Percentiles rank a stretch among this genome's conserved stretches.
Conservation (phyloP, 1,140 invertebrate genomes). For the Armadillidium nasatum region DNA sequence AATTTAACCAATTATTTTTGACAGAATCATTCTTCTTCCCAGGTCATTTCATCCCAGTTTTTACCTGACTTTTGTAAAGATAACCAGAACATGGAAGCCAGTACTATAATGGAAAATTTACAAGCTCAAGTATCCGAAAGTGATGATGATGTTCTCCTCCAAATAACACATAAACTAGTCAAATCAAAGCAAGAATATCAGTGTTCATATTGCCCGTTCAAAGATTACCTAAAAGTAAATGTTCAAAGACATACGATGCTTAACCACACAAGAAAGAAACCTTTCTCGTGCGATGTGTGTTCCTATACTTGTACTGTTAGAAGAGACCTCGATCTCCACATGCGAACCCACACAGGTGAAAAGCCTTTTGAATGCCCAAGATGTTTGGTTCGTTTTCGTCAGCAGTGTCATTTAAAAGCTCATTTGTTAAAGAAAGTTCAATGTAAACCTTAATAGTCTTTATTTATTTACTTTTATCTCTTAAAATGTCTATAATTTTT, state of each 20-base stretch:
- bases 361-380: slow-evolving; percentile 24
- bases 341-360: slow-evolving; percentile 27
- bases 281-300: slow-evolving; percentile 18
- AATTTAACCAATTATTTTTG: too few species aligned
- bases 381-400: not conserved
- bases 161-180: too few species aligned
- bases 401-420: not conserved
- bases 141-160: too few species aligned
- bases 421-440: not conserved
- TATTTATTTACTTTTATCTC: too few species aligned
- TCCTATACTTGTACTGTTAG: slow-evolving; percentile 20
- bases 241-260: slow-evolving; percentile 25
- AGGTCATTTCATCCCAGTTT: too few species aligned
- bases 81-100: too few species aligned
- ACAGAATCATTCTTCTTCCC: too few species aligned
- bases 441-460: not conserved
- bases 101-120: too few species aligned
- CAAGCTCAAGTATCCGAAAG: too few species aligned
- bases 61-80: too few species aligned
- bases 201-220: slow-evolving; percentile 10
- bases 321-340: slow-evolving; percentile 17
- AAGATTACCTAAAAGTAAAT: slow-evolving; percentile 1
- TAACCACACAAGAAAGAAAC: slow-evolving; percentile 4
- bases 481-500: too few species aligned
- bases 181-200: not conserved